Evolutionary conservation across 1,140 invertebrate species (phyloP), one percentile per base, ranked within the genome.

Genomic region (Lasioglossum baleicum): DNA sequence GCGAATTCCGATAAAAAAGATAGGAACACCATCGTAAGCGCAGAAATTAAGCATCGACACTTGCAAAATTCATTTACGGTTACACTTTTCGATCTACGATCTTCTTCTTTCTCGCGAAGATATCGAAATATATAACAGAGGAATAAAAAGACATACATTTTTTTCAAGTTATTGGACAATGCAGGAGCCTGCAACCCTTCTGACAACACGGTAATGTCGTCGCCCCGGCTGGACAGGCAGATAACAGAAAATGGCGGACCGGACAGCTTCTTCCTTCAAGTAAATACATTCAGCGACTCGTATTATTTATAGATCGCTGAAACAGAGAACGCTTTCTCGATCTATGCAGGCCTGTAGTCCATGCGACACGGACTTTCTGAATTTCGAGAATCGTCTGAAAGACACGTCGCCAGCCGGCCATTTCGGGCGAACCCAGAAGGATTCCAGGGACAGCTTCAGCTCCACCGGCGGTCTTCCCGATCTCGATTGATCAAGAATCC

Each of bases 191-290:
- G 81, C 58, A 82, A 78, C 53, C 71, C 61, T n/a, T 13, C 60
- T 1, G 70, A 79, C 35, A 64, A 31, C 40, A 51, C 71, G 22
- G 44, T 83, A 53, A 80, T 71, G 0, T 83, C 84, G 31, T 82
- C 84, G 8, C 73, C 77, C 8, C 76, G 76, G 17, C 26, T 86
- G 48, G 73, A 83, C 26, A 79, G 75, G 31, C 81, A 83, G 35
- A 70, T 80, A 15, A 70, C 70, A 40, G 84, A 88, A 63, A 87
- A 79, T 67, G 75, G 68, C 22, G 85, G 76, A 0, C 22, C 83
- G 10, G 81, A 82, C 44, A 88, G 69, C 51, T 90, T 88, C 72
- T 56, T 89, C 48, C 78, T 87, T 53, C 89, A 90, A 90, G 88
- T 90, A 90, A 89, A 87, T 58, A 81, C 71, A 58, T 75, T 74